These are phyloP conservation scores for Paratilapia polleni DNA, from an alignment of 2,113 vertebrate species.

Conservation along the genomic window DNA sequence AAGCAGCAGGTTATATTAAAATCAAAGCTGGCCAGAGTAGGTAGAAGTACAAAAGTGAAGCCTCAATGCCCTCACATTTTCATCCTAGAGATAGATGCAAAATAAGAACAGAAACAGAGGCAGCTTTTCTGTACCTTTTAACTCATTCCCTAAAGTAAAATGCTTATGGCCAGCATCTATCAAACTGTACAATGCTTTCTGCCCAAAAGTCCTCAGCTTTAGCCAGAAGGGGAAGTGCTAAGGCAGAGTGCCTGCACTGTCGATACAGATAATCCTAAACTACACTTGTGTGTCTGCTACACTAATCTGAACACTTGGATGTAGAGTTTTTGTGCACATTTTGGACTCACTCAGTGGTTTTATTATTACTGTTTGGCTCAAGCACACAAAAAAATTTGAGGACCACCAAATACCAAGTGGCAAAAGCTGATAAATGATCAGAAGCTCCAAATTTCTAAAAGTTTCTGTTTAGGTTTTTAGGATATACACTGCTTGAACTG, in stretches of 20 bases:
- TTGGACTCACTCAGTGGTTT: not conserved
- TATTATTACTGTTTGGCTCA: constrained; percentile 6
- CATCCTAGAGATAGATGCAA: not conserved
- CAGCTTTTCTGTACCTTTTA: constrained; percentile 37
- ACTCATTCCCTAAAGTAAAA: constrained; percentile 28
- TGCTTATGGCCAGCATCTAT: constrained; percentile 43
- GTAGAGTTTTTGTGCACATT: constrained; percentile 4
- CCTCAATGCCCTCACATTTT: not conserved
- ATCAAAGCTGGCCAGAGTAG: not conserved
- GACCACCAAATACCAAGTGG: not conserved
- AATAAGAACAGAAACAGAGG: constrained; percentile 14
- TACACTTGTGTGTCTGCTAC: constrained; percentile 15
- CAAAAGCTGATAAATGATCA: constrained; percentile 3
- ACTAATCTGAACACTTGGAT: constrained; percentile 9
- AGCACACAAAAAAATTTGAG: not conserved
- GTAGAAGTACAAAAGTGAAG: not conserved
- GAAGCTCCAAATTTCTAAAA: not conserved
- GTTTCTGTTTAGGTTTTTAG: not conserved
- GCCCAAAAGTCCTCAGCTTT: constrained; percentile 23
- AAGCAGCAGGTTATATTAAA: not conserved
- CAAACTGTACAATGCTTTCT: constrained; percentile 44
- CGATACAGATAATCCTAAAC: constrained; percentile 9
- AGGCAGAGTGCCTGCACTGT: constrained; percentile 30
- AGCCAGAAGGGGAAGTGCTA: constrained; percentile 38
- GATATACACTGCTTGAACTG: not conserved